These are phyloP conservation scores for Eupelmus urozonus DNA, from an alignment of 2,888 invertebrate genomes.

Conservation along the genomic window DNA sequence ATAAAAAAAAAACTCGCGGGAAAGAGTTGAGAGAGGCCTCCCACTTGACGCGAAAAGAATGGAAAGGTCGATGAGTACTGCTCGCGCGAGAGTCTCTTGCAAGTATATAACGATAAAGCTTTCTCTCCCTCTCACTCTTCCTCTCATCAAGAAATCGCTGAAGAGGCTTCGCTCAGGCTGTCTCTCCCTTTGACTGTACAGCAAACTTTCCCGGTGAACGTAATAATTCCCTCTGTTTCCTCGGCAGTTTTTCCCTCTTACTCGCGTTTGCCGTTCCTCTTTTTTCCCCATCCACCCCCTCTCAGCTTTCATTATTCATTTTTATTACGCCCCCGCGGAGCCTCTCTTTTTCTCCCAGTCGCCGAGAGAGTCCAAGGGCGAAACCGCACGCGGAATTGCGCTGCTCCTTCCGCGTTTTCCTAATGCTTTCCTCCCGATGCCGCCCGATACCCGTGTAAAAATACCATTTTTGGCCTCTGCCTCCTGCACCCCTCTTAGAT, in stretches of 20 bases:
- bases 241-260: not conserved
- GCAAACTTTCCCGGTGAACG: constrained; percentile 57
- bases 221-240: constrained; percentile 53
- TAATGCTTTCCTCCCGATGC: constrained; percentile 5
- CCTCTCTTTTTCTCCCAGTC: not conserved
- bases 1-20: not conserved
- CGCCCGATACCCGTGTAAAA: no score
- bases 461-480: no score
- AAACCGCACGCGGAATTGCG: constrained; percentile 32
- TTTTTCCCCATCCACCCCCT: no score
- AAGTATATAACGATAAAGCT: constrained; percentile 57
- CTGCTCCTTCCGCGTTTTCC: constrained; percentile 7
- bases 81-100: constrained; percentile 19
- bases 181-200: constrained; percentile 19
- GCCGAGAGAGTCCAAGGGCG: no score
- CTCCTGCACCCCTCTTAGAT: no score
- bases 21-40: not conserved
- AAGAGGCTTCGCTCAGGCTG: constrained; percentile 30
- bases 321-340: constrained; percentile 39
- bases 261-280: not conserved
- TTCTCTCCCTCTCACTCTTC: no score
- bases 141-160: constrained; percentile 51
- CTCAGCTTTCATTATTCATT: constrained; percentile 55
- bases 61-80: constrained; percentile 8
- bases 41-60: constrained; percentile 38